Percentiles rank a stretch among this genome's conserved stretches.
phyloP scores from a whole-genome alignment of 2,888 invertebrate genomes.

The Ptychoptera albimana region DNA sequence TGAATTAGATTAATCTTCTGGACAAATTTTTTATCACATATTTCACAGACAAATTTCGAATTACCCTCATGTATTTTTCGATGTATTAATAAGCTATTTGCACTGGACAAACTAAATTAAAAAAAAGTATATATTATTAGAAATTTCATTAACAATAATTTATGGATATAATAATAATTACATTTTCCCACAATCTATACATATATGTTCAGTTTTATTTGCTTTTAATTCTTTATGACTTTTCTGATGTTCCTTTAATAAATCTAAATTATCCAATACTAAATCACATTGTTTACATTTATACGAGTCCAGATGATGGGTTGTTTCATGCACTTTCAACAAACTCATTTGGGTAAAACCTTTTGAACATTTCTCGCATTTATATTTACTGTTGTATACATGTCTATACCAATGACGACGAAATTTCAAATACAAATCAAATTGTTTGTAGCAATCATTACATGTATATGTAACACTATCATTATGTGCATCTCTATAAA shows the following conservation, averaged over 20 bases:
- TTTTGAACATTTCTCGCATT: constrained; percentile 24
- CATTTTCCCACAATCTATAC: constrained; percentile 30
- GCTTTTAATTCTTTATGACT: constrained; percentile 24
- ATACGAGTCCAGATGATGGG: constrained; percentile 19
- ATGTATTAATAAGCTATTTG: constrained; percentile 31
- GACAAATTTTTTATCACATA: constrained; percentile 31
- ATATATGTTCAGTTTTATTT: constrained; percentile 27
- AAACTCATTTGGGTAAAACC: too few species aligned
- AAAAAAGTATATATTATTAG: neutral
- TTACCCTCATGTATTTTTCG: constrained; percentile 30
- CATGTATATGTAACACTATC: too few species aligned
- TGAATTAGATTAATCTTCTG: constrained; percentile 30
- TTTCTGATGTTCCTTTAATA: constrained; percentile 25
- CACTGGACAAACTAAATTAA: constrained; percentile 17
- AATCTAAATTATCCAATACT: constrained; percentile 22
- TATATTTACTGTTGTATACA: constrained; percentile 13
- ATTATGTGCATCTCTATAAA: too few species aligned
- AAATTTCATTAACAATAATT: neutral
- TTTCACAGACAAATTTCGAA: constrained; percentile 29
- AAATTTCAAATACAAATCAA: too few species aligned
- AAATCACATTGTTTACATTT: constrained; percentile 24
- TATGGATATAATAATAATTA: constrained; percentile 13
- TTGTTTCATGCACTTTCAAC: constrained; percentile 16
- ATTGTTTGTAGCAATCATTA: too few species aligned
- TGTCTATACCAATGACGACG: too few species aligned